A percentile compares a stretch with the other conserved stretches of the same genome.
Evolutionary conservation across 2,888 invertebrate genomes (phyloP).

Genomic region (Leptothorax acervorum): DNA sequence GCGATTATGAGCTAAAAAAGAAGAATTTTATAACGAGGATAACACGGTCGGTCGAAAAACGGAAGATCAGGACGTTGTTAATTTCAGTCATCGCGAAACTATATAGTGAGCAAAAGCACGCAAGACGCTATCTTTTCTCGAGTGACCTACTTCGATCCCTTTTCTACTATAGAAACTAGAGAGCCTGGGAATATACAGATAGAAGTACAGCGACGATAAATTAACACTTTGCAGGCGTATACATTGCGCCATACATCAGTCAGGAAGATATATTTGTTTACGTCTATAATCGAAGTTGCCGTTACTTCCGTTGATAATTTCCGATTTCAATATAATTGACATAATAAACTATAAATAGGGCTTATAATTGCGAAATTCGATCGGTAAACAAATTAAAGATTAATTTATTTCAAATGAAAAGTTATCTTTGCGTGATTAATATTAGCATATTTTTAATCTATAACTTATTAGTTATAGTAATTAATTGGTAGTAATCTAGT

Average conservation of each 20-base stretch:
- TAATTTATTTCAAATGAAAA: background rate
- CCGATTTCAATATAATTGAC: background rate
- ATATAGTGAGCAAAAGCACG: background rate
- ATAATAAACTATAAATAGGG: background rate
- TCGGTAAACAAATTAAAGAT: background rate
- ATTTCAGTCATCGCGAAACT: constrained; percentile 2
- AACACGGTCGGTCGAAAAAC: background rate
- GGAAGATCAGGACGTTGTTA: background rate
- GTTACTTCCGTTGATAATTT: constrained; percentile 26
- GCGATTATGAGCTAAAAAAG: background rate
- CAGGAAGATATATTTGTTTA: constrained; percentile 19
- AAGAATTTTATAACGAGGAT: background rate
- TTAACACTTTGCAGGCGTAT: constrained; percentile 45
- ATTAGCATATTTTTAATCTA: background rate
- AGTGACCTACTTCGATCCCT: constrained; percentile 67
- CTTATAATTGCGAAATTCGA: background rate
- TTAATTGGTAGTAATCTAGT: background rate
- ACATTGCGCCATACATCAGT: constrained; percentile 31
- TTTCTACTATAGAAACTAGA: constrained; percentile 58
- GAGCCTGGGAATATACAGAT: constrained; percentile 49
- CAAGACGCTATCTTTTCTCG: constrained; percentile 57
- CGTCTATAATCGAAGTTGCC: constrained; percentile 44
- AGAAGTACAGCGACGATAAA: constrained; percentile 63
- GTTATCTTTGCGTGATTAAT: background rate
- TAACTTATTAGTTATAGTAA: no score